These are phyloP conservation scores for Lagothrix lagotricha DNA, from an alignment of 2,797 vertebrate species.

Conservation along the genomic window DNA sequence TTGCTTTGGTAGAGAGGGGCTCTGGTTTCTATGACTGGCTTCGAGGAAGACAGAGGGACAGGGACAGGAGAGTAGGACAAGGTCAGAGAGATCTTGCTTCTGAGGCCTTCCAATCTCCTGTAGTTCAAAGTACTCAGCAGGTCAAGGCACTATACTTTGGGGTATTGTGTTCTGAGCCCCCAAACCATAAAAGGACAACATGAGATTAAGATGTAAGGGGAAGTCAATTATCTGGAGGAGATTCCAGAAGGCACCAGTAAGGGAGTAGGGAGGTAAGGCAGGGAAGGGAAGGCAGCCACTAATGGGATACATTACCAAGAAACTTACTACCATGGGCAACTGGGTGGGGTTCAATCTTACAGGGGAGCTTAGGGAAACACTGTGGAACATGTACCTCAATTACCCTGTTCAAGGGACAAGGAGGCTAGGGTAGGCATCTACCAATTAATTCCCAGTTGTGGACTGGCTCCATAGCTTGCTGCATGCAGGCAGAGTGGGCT, in stretches of 20 bases:
- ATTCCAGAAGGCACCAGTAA: not conserved
- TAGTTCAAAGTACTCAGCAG: not conserved
- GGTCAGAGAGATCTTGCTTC: not conserved
- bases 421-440: not conserved
- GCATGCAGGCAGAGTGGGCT: not conserved
- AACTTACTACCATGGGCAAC: not conserved
- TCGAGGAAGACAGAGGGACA: not conserved
- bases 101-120: not conserved
- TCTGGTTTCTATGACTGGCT: not conserved
- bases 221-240: not conserved
- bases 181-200: not conserved
- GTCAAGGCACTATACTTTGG: not conserved
- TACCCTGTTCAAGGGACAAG: not conserved
- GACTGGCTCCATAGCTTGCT: not conserved
- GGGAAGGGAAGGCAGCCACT: not conserved
- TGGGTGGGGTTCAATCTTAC: not conserved
- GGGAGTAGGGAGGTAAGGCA: not conserved
- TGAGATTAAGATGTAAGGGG: not conserved
- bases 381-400: not conserved
- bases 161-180: not conserved
- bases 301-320: not conserved
- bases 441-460: not conserved
- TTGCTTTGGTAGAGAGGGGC: not conserved
- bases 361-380: not conserved
- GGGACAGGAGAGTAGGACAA: not conserved